A percentile compares a stretch with the other conserved stretches of the same genome.
These are phyloP conservation scores for Bryconaethiops microstoma DNA, from an alignment of 2,797 vertebrate genomes.

Conservation along the genomic window DNA sequence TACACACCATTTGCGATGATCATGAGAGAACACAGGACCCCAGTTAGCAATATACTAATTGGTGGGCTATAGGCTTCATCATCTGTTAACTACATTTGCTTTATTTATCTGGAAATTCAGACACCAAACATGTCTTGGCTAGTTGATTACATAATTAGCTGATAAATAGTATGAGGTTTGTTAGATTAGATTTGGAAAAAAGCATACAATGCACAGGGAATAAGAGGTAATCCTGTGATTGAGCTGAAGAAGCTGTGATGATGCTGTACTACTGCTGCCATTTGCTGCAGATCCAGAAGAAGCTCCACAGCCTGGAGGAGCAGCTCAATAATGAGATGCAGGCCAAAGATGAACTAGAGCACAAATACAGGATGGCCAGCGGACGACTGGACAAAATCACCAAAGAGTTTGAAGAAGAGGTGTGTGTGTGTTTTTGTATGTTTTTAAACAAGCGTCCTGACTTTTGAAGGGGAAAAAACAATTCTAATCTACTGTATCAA, in stretches of 20 bases:
- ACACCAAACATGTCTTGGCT: neutral
- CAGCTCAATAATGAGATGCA: conserved; percentile 90
- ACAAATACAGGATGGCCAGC: conserved; percentile 82
- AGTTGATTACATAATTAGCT: neutral
- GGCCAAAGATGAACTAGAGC: conserved; percentile 91
- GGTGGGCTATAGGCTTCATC: no score
- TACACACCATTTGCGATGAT: no score
- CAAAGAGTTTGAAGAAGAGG: conserved; percentile 96
- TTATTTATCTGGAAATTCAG: neutral
- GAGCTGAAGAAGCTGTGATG: neutral
- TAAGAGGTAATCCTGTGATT: neutral
- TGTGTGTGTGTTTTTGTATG: conserved; percentile 19
- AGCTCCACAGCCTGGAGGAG: conserved; percentile 86
- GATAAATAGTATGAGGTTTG: no score
- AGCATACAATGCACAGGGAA: no score
- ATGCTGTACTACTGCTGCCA: neutral
- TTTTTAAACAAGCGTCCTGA: no score
- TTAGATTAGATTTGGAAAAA: no score
- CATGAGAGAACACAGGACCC: no score
- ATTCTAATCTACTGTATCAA: no score
- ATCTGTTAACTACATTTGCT: neutral
- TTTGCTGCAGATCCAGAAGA: conserved; percentile 86
- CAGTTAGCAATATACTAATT: neutral
- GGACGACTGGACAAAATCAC: conserved; percentile 89
- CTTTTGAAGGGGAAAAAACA: no score